Evolutionary conservation across 2,113 vertebrate genomes (phyloP), one percentile per base, ranked within the genome.

Genomic region (Tachycineta bicolor): DNA sequence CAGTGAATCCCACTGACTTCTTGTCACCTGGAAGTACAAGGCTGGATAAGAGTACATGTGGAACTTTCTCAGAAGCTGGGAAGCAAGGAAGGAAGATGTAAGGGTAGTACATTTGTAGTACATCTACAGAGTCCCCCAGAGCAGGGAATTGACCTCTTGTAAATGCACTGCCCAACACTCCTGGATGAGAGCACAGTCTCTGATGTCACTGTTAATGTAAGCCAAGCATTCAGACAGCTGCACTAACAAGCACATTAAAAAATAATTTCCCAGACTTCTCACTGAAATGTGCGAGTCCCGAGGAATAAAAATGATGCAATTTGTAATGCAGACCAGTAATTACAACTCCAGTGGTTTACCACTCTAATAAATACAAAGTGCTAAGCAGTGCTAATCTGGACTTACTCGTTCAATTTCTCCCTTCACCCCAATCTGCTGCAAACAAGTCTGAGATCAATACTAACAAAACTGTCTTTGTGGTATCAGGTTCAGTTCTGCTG

Each of bases 391-490:
- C 47, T 95, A 77, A 67, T 90, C 79, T 83, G 63, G 62, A 88
- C 7, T 88, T 95, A 93, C 43, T 96, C 67, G 84, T 46, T 93
- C 82, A 94, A 65, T 95, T 92, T 73, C 73, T 88, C 15, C 14
- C 65, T 43, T 84, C 58, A 67, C 34, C 49, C 86, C 83, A 94
- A 43, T 65, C 87, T 80, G 33, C 89, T 94, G 63, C 87, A 94
- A 96, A 94, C 49, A 83, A 89, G 56, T 83, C 86, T 60, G 77
- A 87, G 92, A 97, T 97, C 94, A 64, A 81, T 82, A 97, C 83
- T 59, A 96, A 94, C 90, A 94, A 91, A 96, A 95, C 73, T 71
- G 60, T 47, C 83, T 88, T 85, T 71, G 65, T 71, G 89, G 55
- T 82, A 92, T 43, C 67, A 81, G 90, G 81, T 76, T 94, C 75